phyloP scores from a whole-genome alignment of 1,140 invertebrate species.

The Achroia grisella region DNA sequence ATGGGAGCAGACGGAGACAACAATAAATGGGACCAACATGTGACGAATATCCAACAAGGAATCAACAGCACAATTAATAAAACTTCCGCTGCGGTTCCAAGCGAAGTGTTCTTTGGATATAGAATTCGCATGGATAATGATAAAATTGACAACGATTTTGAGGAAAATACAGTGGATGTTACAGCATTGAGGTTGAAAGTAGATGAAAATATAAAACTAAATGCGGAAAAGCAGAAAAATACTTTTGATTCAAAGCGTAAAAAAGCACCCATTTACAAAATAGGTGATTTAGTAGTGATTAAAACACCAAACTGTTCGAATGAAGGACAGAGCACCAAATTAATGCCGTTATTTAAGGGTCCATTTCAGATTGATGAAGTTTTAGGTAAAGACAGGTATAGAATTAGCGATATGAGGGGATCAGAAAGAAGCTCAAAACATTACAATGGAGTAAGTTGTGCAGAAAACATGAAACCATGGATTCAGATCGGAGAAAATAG shows the following conservation, averaged over 20 bases:
- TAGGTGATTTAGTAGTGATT: constrained; percentile 21
- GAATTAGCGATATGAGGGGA: constrained; percentile 15
- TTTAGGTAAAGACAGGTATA: constrained; percentile 33
- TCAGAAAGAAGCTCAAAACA: constrained; percentile 10
- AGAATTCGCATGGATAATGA: constrained; percentile 7
- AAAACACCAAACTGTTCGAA: constrained; percentile 20
- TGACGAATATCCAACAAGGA: constrained; percentile 9
- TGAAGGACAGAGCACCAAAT: constrained; percentile 25
- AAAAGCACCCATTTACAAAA: constrained; percentile 2
- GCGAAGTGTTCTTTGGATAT: constrained; percentile 15
- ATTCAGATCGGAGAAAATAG: too few relatives aligned
- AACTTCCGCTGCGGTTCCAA: constrained; percentile 6
- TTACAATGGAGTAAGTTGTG: constrained; percentile 14
- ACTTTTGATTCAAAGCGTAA: constrained; percentile 15
- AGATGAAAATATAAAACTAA: constrained; percentile 13
- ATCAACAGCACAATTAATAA: constrained; percentile 10
- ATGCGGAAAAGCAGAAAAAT: constrained; percentile 15
- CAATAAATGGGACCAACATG: constrained; percentile 11
- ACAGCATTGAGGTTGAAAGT: constrained; percentile 15
- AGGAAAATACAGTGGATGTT: constrained; percentile 13
- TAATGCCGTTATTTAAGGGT: constrained; percentile 28
- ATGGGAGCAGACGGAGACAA: constrained; percentile 6
- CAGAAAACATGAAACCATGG: constrained; percentile 25
- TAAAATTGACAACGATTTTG: not conserved
- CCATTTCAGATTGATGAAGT: constrained; percentile 32